Evolutionary conservation across 2,888 invertebrate genomes (phyloP).

Genomic region (Andrena minutula): DNA sequence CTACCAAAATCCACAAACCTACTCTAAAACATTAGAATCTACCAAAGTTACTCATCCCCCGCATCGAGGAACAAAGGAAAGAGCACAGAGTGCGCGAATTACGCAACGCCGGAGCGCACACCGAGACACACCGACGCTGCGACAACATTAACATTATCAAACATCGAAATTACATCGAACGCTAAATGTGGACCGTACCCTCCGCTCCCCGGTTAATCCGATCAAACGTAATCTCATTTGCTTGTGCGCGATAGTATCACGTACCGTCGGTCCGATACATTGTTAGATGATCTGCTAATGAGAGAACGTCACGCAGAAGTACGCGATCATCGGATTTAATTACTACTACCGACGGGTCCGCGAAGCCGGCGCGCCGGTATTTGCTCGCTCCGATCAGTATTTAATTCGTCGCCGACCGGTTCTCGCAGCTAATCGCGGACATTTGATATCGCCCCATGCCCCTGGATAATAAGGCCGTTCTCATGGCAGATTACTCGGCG

Average conservation of each 20-base stretch:
- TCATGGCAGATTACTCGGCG: constrained; percentile 67
- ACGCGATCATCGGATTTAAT: constrained; percentile 62
- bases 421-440: constrained; percentile 49
- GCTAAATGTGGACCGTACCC: constrained; percentile 28
- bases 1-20: neutral
- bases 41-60: neutral
- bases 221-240: constrained; percentile 59
- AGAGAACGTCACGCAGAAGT: constrained; percentile 61
- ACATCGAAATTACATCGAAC: constrained; percentile 54
- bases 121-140: neutral
- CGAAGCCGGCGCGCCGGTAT: constrained; percentile 9
- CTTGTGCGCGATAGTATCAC: constrained; percentile 49
- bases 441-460: constrained; percentile 10
- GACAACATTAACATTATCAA: constrained; percentile 58
- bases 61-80: neutral
- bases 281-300: constrained; percentile 61
- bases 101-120: constrained; percentile 16
- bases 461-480: constrained; percentile 63
- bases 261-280: constrained; percentile 36
- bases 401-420: constrained; percentile 65
- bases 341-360: constrained; percentile 48
- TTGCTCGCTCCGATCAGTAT: constrained; percentile 36
- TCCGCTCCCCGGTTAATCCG: constrained; percentile 49
- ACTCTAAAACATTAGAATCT: neutral
- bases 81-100: constrained; percentile 7